Percentiles rank a stretch among this genome's conserved stretches.
Evolutionary conservation across 2,888 invertebrate species (phyloP).

Genomic region (Tolmerus cingulatus): DNA sequence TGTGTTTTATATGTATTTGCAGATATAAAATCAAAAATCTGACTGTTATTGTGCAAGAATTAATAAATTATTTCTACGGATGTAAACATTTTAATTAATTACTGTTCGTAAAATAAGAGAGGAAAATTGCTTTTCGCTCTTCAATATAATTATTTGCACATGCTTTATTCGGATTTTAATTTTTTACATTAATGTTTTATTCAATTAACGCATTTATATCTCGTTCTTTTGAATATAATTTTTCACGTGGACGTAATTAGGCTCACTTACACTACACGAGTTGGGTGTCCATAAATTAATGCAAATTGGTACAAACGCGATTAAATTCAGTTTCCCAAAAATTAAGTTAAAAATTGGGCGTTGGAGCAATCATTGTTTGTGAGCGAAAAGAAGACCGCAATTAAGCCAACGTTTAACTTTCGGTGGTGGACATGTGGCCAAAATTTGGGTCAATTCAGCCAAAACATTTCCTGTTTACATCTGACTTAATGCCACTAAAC

Average conservation of each 20-base stretch:
- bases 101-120: background rate
- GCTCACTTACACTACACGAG: background rate
- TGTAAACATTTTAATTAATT: background rate
- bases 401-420: background rate
- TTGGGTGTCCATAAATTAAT: background rate
- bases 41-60: background rate
- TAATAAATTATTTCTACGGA: background rate
- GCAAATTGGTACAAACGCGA: background rate
- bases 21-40: background rate
- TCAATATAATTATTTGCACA: background rate
- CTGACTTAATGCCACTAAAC: background rate
- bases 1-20: no score
- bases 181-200: background rate
- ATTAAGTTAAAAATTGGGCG: background rate
- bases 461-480: background rate
- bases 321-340: background rate
- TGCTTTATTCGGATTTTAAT: background rate
- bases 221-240: background rate
- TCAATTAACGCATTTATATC: background rate
- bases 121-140: background rate
- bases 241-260: background rate
- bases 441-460: background rate
- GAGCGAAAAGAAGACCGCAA: background rate
- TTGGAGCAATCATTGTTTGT: background rate
- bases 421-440: background rate